Percentiles rank a stretch among this genome's conserved stretches.
Evolutionary conservation across 1,140 invertebrate species (phyloP).

Genomic region (Arion vulgaris): DNA sequence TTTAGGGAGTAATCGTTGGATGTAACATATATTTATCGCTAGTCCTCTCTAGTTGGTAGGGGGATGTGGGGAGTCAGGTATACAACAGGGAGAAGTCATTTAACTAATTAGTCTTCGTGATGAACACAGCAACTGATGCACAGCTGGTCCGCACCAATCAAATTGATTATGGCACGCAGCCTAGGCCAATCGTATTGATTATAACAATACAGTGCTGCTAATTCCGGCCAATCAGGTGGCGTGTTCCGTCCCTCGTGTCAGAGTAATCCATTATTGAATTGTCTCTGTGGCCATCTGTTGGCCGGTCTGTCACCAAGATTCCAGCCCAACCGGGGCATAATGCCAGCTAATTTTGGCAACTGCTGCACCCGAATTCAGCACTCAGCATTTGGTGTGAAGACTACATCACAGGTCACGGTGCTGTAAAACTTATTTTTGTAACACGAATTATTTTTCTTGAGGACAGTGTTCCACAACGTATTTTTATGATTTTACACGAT

Average conservation of each 20-base stretch:
- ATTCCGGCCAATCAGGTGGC: conserved; percentile 32
- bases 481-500: no score
- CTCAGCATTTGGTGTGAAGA: neutral
- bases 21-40: conserved; percentile 15
- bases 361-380: conserved; percentile 4
- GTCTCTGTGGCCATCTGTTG: conserved; percentile 35
- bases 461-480: no score
- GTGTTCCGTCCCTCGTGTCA: conserved; percentile 14
- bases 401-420: neutral
- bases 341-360: neutral
- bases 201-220: conserved; percentile 7
- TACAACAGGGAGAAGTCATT: conserved; percentile 11
- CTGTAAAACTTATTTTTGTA: neutral
- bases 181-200: conserved; percentile 29
- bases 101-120: conserved; percentile 32
- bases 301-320: conserved; percentile 36
- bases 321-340: conserved; percentile 8
- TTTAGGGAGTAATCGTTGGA: conserved; percentile 20
- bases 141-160: conserved; percentile 35
- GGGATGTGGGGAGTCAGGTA: conserved; percentile 34
- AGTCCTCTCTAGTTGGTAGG: neutral
- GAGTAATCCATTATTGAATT: conserved; percentile 40
- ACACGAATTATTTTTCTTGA: no score
- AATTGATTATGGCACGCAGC: conserved; percentile 25
- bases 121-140: conserved; percentile 27